Evolutionary conservation across 1,140 invertebrate species (phyloP), one percentile per base, ranked within the genome.

Genomic region (Radopholus similis): DNA sequence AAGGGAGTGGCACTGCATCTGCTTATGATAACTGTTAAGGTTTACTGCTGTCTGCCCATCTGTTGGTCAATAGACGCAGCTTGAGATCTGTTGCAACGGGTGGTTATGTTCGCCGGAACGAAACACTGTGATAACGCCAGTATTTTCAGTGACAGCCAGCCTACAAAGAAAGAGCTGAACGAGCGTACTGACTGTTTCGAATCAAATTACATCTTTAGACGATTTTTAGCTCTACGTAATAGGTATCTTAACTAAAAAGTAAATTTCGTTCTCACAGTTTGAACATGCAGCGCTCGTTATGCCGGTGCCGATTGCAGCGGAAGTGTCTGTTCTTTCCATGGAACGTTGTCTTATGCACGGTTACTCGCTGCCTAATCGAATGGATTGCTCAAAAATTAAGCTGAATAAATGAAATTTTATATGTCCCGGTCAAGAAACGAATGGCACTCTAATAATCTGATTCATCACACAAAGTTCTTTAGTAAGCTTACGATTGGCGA

Each of bases 261-360:
- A 13, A 11, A 47, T 13, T 4, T 13, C 44, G 15, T 13, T 8
- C 37, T 62, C 49, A 62, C 59, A 62, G 49, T 49, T 62, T 62
- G 37, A 62, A 62, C 59, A 62, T 62, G 38, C 59, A 62, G 8
- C 59, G 59, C 38, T 62, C 59, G 32, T 62, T 62, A 26, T 62
- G 59, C n/a, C 59, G 26, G n/a, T 62, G 59, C 18, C 59, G 59
- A 62, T 62, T 62, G 59, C 59, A 62, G 8, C 59, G 59, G 18
- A 62, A 62, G 40, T 62, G 59, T 21, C 59, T 42, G 21, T 62
- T 62, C 38, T 62, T 62, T 35, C 59, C 59, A 30, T 62, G 59
- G 30, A 62, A 62, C 11, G 59, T 62, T 5, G 59, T 62, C 11
- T 62, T 62, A 28, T 62, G 59, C 15, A 62, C 59, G 15, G 59